Base-by-base conservation (phyloP, 2,797 vertebrate species). In the Scarus forsteni region DNA sequence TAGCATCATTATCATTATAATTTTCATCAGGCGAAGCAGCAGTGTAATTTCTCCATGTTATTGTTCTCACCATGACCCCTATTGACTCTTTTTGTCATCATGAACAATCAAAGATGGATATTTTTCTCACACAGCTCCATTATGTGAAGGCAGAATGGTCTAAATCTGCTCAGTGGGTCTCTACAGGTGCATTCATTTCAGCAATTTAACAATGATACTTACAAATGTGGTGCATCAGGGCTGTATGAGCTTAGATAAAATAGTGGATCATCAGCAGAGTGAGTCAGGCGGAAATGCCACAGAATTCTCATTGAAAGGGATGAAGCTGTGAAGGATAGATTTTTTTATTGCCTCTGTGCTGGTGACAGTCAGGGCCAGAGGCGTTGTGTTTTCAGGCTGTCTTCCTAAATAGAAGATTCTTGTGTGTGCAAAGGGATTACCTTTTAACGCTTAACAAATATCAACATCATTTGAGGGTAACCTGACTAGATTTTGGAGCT, bases 261-360 rank as follows among this genome's bases (percentile, higher is more conserved):
- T 27, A n/a, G 19, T 7, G 18, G 62, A 44, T 61, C 64, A 58
- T 68, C 54, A 46, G n/a, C n/a, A 19, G 34, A 45, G 27, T 27
- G 27, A 27, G 27, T 27, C 27, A 27, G 27, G 27, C 27, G 27
- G 27, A 27, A 27, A 27, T 27, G 27, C 27, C 27, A 27, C 27
- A 27, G 27, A 27, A 27, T 27, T 27, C 27, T 27, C 87, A 89
- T 86, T 90, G 79, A 84, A 60, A 80, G 79, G 79, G 66, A 66
- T 36, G 70, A 62, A 59, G 12, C 57, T 65, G 63, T 59, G 58
- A 74, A 82, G 69, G 45, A 78, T 67, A 78, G 27, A 27, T 2
- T 27, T 27, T n/a, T 27, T 27, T 27, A 27, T 27, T 27, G 4
- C 4, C 27, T 27, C 27, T 27, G 27, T 27, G 27, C 27, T 27